phyloP scores from a whole-genome alignment of 1,140 invertebrate species.

The Drosophila subobscura region DNA sequence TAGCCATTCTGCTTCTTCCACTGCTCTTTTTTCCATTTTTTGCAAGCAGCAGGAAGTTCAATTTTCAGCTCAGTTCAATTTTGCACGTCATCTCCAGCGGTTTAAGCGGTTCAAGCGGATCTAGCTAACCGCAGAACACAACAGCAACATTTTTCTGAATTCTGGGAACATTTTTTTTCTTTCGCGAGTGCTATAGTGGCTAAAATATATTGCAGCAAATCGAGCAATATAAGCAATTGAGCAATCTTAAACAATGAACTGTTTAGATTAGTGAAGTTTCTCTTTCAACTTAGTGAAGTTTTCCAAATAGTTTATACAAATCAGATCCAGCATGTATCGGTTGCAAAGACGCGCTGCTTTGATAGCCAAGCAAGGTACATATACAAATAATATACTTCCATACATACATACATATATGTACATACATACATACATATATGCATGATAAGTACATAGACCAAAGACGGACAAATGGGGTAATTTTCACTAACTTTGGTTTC shows the following conservation, averaged over 20 bases:
- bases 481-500: no score
- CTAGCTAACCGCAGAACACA: slow-evolving; percentile 33
- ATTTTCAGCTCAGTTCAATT: slow-evolving; percentile 79
- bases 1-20: slow-evolving; percentile 10
- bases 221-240: slow-evolving; percentile 10
- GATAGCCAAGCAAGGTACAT: slow-evolving; percentile 73
- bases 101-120: slow-evolving; percentile 45
- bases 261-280: slow-evolving; percentile 47
- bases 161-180: neutral
- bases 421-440: no score
- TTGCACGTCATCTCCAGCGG: slow-evolving; percentile 81
- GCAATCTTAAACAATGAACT: slow-evolving; percentile 58
- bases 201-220: slow-evolving; percentile 33
- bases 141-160: slow-evolving; percentile 18
- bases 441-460: no score
- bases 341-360: slow-evolving; percentile 69
- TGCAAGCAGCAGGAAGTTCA: slow-evolving; percentile 76
- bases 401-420: no score
- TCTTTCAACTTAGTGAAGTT: slow-evolving; percentile 31
- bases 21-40: slow-evolving; percentile 37
- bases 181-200: slow-evolving; percentile 40
- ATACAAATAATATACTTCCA: neutral
- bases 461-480: neutral
- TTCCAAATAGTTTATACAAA: slow-evolving; percentile 17
- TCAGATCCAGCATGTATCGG: slow-evolving; percentile 58